Percentiles rank a stretch among this genome's conserved stretches.
Conservation (phyloP, 2,113 vertebrate species). For the Paramormyrops kingsleyae region DNA sequence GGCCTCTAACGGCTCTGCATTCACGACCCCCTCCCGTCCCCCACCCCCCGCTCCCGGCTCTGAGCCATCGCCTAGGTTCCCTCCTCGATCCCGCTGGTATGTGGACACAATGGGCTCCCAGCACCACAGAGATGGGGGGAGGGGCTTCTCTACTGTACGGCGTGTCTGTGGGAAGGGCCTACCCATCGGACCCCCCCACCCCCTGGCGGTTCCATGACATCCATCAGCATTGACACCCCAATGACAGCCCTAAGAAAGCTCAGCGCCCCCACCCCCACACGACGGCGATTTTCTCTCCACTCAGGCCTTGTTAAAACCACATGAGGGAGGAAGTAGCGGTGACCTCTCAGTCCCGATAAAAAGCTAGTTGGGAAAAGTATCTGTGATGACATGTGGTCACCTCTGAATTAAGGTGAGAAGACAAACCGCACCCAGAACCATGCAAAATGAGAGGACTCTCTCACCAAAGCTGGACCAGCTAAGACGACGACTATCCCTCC, state of each 20-base stretch:
- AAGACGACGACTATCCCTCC: neutral
- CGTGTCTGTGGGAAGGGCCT: constrained; percentile 30
- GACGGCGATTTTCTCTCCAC: neutral
- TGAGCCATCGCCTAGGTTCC: constrained; percentile 59
- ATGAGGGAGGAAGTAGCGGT: neutral
- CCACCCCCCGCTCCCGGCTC: constrained; percentile 24
- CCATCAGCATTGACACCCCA: neutral
- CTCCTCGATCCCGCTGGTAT: constrained; percentile 60
- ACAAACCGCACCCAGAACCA: neutral
- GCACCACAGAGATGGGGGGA: neutral
- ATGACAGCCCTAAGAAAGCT: neutral
- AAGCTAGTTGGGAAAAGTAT: neutral
- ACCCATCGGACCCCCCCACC: constrained; percentile 22
- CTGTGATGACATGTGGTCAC: neutral
- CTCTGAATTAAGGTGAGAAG: neutral
- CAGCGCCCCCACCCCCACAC: neutral
- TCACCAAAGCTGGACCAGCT: neutral
- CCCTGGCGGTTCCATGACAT: neutral
- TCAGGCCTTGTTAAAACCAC: neutral
- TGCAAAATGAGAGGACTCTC: neutral
- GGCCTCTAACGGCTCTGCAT: constrained; percentile 45
- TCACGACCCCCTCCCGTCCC: constrained; percentile 43
- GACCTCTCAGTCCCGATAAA: neutral
- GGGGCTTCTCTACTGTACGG: constrained; percentile 24
- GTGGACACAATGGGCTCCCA: constrained; percentile 51